Conservation (phyloP, 1,140 invertebrate genomes). For the Muscidifurax raptorellus region DNA sequence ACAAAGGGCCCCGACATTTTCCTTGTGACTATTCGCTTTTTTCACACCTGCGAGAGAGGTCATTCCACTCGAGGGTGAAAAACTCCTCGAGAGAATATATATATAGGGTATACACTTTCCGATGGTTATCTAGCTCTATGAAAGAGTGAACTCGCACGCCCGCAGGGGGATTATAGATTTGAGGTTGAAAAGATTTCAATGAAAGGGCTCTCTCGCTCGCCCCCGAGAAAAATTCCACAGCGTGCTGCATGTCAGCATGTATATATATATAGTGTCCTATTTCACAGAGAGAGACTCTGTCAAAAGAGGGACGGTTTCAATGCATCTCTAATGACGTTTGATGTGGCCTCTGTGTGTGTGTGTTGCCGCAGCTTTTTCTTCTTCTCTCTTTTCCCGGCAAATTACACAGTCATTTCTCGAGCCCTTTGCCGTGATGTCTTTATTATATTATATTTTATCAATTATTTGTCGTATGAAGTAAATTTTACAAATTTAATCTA, state of each 20-base stretch:
- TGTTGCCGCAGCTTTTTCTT: no score
- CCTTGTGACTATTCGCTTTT: not conserved
- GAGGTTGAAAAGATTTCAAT: slow-evolving; percentile 20
- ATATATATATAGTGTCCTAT: not conserved
- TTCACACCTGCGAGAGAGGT: not conserved
- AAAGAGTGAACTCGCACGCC: not conserved
- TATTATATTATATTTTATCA: no score
- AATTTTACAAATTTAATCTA: no score
- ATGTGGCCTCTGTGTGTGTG: not conserved
- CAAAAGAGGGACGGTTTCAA: not conserved
- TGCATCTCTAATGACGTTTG: slow-evolving; percentile 1
- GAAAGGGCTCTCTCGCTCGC: not conserved
- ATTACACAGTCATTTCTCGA: slow-evolving; percentile 19
- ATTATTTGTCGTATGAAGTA: no score
- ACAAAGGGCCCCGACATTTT: not conserved
- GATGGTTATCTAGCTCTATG: not conserved
- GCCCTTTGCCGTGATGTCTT: not conserved
- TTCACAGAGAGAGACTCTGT: not conserved
- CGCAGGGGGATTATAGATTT: slow-evolving; percentile 6
- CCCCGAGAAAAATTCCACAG: not conserved
- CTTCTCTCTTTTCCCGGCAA: not conserved
- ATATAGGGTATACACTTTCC: not conserved
- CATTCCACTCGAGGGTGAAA: not conserved
- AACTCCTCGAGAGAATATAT: not conserved
- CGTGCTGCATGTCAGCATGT: not conserved